Conservation (phyloP, 2,888 invertebrate species). For the Athrips mouffetella region DNA sequence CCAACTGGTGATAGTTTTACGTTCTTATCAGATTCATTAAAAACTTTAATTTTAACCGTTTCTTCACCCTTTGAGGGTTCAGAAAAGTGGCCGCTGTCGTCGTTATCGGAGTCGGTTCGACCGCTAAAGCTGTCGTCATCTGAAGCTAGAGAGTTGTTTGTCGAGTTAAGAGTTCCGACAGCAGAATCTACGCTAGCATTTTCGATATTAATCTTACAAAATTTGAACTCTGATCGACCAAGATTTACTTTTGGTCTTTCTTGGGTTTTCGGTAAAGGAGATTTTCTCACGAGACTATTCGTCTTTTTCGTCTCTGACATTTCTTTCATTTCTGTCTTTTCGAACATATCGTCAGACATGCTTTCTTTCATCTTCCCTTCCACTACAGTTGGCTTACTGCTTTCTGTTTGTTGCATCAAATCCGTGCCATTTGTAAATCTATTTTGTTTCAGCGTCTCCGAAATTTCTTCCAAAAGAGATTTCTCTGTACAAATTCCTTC, state of each 20-base stretch:
- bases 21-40: slow-evolving; percentile 66
- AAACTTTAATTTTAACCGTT: slow-evolving; percentile 73
- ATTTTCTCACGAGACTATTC: slow-evolving; percentile 74
- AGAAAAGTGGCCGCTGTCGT: slow-evolving; percentile 74
- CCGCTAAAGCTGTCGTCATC: slow-evolving; percentile 74
- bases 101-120: slow-evolving; percentile 79
- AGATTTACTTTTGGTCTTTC: slow-evolving; percentile 82
- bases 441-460: slow-evolving; percentile 83
- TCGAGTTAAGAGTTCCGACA: slow-evolving; percentile 78
- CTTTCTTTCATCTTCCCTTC: slow-evolving; percentile 70
- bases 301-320: slow-evolving; percentile 63
- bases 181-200: slow-evolving; percentile 72
- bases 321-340: slow-evolving; percentile 57
- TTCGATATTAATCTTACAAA: slow-evolving; percentile 75
- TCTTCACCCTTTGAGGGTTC: slow-evolving; percentile 70
- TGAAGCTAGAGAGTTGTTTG: slow-evolving; percentile 71
- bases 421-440: slow-evolving; percentile 70
- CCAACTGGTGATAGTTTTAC: slow-evolving; percentile 66
- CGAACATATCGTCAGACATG: slow-evolving; percentile 59
- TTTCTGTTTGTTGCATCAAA: slow-evolving; percentile 52
- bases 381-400: slow-evolving; percentile 62
- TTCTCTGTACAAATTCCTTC: slow-evolving; percentile 78
- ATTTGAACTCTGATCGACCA: slow-evolving; percentile 72
- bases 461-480: slow-evolving; percentile 84
- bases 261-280: slow-evolving; percentile 81